phyloP scores from a whole-genome alignment of 2,113 vertebrate genomes.

The Centropus unirufus region DNA sequence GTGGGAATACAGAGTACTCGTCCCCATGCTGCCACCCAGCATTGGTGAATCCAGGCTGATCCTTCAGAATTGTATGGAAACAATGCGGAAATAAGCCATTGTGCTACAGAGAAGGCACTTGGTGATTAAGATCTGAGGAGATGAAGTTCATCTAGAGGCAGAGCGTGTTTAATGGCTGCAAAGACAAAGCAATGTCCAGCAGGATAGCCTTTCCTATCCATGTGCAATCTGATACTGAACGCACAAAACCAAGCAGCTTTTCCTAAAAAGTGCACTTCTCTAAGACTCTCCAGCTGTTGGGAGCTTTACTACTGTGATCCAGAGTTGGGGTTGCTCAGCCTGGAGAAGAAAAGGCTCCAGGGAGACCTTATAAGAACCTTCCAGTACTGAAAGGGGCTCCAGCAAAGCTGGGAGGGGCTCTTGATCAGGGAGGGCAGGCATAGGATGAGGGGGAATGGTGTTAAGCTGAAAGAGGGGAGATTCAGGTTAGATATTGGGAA shows the following conservation, averaged over 20 bases:
- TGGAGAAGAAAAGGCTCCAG: too few species aligned
- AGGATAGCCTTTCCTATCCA: background rate
- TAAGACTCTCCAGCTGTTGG: background rate
- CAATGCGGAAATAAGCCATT: accelerated
- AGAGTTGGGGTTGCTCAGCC: too few species aligned
- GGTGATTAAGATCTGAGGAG: background rate
- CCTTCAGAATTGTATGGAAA: background rate
- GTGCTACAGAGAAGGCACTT: background rate
- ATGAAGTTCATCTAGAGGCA: background rate
- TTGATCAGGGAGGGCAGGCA: too few species aligned
- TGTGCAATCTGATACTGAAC: background rate
- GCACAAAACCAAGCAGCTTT: background rate
- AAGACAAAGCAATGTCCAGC: background rate
- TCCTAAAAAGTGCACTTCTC: background rate
- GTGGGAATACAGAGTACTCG: background rate
- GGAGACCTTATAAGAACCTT: too few species aligned
- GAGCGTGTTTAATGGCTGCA: background rate
- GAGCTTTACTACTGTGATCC: background rate
- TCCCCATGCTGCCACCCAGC: background rate
- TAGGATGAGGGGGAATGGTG: too few species aligned
- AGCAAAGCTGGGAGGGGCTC: too few species aligned
- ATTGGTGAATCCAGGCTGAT: background rate
- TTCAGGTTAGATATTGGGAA: too few species aligned
- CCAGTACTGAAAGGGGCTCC: too few species aligned
- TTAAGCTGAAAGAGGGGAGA: too few species aligned